Evolutionary conservation across 2,113 vertebrate genomes (phyloP).

Genomic region (Centropristis striata): DNA sequence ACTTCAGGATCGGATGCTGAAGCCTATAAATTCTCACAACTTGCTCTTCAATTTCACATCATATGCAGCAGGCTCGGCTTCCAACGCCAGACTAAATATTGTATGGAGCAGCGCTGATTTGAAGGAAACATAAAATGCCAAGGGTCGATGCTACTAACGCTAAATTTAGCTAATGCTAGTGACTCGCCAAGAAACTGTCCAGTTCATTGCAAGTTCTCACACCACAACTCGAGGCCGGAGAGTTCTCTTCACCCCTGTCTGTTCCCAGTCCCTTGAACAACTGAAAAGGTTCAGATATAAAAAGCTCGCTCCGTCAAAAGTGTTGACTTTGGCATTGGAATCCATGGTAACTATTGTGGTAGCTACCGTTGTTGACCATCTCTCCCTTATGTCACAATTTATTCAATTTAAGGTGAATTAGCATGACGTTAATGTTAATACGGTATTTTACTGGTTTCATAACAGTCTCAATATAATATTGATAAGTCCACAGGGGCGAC

Average conservation of each 20-base stretch:
- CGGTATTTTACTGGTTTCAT: no score
- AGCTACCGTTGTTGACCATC: background rate
- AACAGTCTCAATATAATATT: no score
- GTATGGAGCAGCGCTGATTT: background rate
- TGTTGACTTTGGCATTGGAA: conserved; percentile 8
- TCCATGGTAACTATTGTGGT: background rate
- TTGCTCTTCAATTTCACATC: background rate
- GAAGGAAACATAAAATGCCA: conserved; percentile 20
- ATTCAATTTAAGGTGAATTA: background rate
- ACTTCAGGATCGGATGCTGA: background rate
- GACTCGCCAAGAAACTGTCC: conserved; percentile 45
- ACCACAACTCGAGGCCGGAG: background rate
- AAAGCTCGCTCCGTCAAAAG: conserved; percentile 13
- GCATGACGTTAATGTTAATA: no score
- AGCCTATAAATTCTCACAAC: conserved; percentile 29
- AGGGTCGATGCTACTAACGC: conserved; percentile 15
- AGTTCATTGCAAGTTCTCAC: conserved; percentile 44
- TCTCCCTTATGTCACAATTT: background rate
- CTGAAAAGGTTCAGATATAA: conserved; percentile 19
- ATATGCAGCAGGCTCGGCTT: background rate
- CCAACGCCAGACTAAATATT: conserved; percentile 33
- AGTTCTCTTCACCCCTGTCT: conserved; percentile 26
- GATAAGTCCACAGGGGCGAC: no score
- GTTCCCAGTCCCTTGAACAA: conserved; percentile 26
- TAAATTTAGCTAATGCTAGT: conserved; percentile 19